Percentiles rank a stretch among this genome's conserved stretches.
phyloP scores from a whole-genome alignment of 2,113 vertebrate species.

The Lethenteron camtschaticum region DNA sequence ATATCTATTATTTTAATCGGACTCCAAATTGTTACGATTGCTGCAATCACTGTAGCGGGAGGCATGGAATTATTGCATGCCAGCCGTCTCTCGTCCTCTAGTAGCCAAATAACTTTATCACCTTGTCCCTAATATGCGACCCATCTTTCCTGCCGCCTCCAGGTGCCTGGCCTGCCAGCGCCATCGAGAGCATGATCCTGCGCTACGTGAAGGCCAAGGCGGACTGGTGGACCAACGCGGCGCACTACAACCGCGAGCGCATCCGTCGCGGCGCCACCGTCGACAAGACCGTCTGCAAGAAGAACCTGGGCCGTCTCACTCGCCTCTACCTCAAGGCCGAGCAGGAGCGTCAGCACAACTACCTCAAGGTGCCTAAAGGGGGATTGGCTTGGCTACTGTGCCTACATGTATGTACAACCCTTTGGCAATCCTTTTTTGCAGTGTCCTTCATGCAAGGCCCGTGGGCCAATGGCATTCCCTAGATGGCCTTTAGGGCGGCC shows the following conservation, averaged over 20 bases:
- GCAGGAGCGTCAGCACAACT: conserved; percentile 95
- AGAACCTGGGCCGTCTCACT: conserved; percentile 83
- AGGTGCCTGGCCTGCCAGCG: conserved; percentile 91
- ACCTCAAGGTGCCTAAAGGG: conserved; percentile 53
- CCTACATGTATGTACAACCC: background rate
- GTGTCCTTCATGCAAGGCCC: background rate
- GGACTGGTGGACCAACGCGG: conserved; percentile 99
- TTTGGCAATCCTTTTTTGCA: background rate
- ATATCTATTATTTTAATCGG: background rate
- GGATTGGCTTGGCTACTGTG: background rate
- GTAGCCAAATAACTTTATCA: no score
- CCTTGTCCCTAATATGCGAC: no score
- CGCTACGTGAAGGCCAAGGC: conserved; percentile 96
- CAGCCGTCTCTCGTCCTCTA: no score
- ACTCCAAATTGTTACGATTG: background rate
- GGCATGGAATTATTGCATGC: no score
- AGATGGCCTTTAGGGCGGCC: no score
- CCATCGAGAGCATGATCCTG: conserved; percentile 98
- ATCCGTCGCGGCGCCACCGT: conserved; percentile 95
- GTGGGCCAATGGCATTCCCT: background rate
- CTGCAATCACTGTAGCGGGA: no score
- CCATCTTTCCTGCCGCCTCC: background rate
- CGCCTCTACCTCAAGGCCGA: conserved; percentile 91
- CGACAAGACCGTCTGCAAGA: conserved; percentile 96
- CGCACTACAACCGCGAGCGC: conserved; percentile 90